phyloP scores from a whole-genome alignment of 2,888 invertebrate genomes.

The Abrostola triplasia region DNA sequence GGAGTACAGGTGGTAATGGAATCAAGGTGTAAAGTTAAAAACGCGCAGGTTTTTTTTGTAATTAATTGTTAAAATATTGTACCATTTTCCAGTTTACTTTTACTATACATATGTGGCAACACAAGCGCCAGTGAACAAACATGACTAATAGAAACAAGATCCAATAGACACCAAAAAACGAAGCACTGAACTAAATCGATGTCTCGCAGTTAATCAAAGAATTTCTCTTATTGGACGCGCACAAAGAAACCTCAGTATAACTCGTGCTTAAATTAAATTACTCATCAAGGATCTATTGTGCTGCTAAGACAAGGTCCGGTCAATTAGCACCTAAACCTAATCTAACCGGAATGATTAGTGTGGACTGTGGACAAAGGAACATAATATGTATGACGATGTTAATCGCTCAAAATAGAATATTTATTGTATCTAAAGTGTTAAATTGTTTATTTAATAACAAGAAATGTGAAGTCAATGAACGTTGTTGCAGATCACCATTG shows the following conservation, averaged over 20 bases:
- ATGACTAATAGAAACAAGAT: too few relatives aligned
- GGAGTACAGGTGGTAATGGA: too few relatives aligned
- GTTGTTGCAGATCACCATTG: slow-evolving; percentile 33
- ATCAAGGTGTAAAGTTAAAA: too few relatives aligned
- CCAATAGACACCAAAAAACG: background rate
- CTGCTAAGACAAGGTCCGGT: slow-evolving; percentile 1
- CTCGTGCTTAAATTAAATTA: slow-evolving; percentile 4
- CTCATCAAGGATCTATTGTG: slow-evolving; percentile 25
- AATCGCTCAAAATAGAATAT: slow-evolving; percentile 15
- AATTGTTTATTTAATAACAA: slow-evolving; percentile 34
- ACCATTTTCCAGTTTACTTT: too few relatives aligned
- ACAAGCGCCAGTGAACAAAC: too few relatives aligned
- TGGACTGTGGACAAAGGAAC: slow-evolving; percentile 14
- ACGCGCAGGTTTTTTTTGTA: too few relatives aligned
- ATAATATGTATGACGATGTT: background rate
- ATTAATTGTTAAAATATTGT: too few relatives aligned
- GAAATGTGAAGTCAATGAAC: slow-evolving; percentile 40
- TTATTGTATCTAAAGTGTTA: slow-evolving; percentile 20
- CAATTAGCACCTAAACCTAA: slow-evolving; percentile 35
- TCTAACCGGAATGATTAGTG: slow-evolving; percentile 8
- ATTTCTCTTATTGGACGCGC: slow-evolving; percentile 2
- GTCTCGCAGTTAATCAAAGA: slow-evolving; percentile 2
- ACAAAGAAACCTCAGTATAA: background rate
- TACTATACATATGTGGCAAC: too few relatives aligned
- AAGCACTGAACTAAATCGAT: background rate